Conservation (phyloP, 2,797 vertebrate genomes). For the Lerista edwardsae region DNA sequence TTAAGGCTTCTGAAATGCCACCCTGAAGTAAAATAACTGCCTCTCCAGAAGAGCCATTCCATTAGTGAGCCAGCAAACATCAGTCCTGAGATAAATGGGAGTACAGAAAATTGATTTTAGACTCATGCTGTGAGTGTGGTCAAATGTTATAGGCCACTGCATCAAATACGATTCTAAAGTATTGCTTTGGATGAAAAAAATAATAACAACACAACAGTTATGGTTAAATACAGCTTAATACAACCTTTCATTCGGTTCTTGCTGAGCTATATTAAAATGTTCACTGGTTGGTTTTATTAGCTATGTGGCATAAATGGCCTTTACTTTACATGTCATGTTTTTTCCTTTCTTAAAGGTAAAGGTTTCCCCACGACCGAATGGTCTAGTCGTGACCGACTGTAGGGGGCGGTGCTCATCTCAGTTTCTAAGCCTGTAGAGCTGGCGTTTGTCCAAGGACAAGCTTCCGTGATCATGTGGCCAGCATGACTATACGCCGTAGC, state of each 20-base stretch:
- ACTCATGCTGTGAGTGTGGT: constrained; percentile 76
- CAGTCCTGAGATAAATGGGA: constrained; percentile 77
- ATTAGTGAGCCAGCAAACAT: constrained; percentile 76
- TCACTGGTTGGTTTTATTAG: constrained; percentile 54
- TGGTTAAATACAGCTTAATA: constrained; percentile 64
- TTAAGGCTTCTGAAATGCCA: constrained; percentile 79
- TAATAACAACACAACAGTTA: constrained; percentile 52
- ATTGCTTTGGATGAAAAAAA: constrained; percentile 55
- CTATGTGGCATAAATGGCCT: constrained; percentile 5
- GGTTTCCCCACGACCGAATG: too few relatives aligned
- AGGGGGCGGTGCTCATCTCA: too few relatives aligned
- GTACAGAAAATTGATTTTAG: constrained; percentile 81
- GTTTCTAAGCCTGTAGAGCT: too few relatives aligned
- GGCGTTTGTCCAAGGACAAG: too few relatives aligned
- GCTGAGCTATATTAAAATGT: constrained; percentile 44
- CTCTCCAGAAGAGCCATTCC: constrained; percentile 76
- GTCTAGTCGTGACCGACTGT: too few relatives aligned
- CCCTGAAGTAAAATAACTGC: constrained; percentile 78
- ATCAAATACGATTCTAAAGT: constrained; percentile 66
- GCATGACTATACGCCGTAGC: too few relatives aligned
- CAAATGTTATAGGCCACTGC: constrained; percentile 76
- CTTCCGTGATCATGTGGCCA: too few relatives aligned
- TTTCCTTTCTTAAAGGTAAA: constrained; percentile 38
- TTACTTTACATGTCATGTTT: constrained; percentile 47
- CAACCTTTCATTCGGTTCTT: constrained; percentile 4